Evolutionary conservation across 1,140 invertebrate species (phyloP), one percentile per base, ranked within the genome.

Genomic region (Apis dorsata): DNA sequence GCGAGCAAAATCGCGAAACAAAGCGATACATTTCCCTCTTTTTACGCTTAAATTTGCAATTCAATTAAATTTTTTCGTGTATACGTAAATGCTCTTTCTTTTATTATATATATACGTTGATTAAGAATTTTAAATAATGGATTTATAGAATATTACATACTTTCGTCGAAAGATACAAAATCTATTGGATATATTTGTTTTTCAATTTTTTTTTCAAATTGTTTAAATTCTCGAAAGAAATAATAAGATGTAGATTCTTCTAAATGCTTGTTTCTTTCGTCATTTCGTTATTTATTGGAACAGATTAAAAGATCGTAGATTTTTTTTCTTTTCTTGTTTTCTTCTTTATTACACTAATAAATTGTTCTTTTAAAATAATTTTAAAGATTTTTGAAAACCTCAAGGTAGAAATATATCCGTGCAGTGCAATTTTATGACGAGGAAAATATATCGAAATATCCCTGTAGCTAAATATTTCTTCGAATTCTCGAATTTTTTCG

Each of bases 1-100:
- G 15, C 21, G 55, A 71, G 34, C 12, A n/a, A 71, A 60, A 59
- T 63, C 57, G 53, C 65, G 19, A 72, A 63, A 72, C 78, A 71
- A 80, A 55, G 28, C 5, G n/a, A 24, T n/a, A 19, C n/a, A 51
- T 34, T 10, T 0, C 51, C 10, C 5, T 51, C 19, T 9, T 65
- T 65, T 24, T 65, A 65, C 15, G 28, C 63, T 9, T 2, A 21
- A 72, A 55, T 55, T 21, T 15, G 49, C 60, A 34, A 24, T 24
- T 51, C 12, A 28, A 34, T 51, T 28, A 13, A 51, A n/a, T 24
- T 1, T 21, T 49, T 11, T 11, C 15, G 1, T 12, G 17, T n/a
- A 7, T 11, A 11, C 44, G 8, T 24, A 15, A 51, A 24, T 69
- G 34, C 34, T 7, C 34, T 7, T n/a, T 49, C 12, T 13, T n/a